Evolutionary conservation across 2,888 invertebrate genomes (phyloP).

Genomic region (Panzeria rudis): DNA sequence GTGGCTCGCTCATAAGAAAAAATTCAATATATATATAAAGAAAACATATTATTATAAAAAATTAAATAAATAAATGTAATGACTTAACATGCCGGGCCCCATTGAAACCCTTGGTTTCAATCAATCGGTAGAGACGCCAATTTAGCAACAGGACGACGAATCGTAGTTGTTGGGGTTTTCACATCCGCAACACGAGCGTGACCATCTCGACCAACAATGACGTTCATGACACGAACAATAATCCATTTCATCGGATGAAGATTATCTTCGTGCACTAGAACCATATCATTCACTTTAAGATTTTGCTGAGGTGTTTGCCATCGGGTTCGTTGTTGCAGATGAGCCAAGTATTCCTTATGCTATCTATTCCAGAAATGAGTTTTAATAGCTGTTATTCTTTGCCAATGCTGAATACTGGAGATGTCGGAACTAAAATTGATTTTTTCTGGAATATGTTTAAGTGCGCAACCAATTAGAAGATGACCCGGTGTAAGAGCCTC

Average conservation of each 20-base stretch:
- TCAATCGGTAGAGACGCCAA: constrained; percentile 42
- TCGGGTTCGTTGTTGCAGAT: constrained; percentile 24
- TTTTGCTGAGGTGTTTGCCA: constrained; percentile 42
- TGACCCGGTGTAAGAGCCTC: constrained; percentile 63
- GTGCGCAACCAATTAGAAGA: constrained; percentile 57
- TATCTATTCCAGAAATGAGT: constrained; percentile 47
- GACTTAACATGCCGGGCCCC: too few relatives aligned
- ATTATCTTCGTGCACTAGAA: constrained; percentile 49
- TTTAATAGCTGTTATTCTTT: constrained; percentile 41
- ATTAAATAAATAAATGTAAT: too few relatives aligned
- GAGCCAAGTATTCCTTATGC: constrained; percentile 43
- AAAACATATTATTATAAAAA: too few relatives aligned
- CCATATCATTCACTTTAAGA: constrained; percentile 22
- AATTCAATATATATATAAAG: too few relatives aligned
- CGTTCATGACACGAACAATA: constrained; percentile 28
- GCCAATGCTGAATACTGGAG: constrained; percentile 12
- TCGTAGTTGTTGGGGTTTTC: too few relatives aligned
- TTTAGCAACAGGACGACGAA: constrained; percentile 48
- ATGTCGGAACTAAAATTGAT: not conserved
- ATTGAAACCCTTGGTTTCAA: constrained; percentile 47
- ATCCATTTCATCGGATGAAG: constrained; percentile 42
- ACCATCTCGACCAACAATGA: constrained; percentile 31
- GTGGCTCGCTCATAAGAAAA: too few relatives aligned
- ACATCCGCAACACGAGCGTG: constrained; percentile 53
- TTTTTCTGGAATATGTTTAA: constrained; percentile 39